Base-by-base conservation (phyloP, 2,113 vertebrate species). In the Tragelaphus buxtoni region DNA sequence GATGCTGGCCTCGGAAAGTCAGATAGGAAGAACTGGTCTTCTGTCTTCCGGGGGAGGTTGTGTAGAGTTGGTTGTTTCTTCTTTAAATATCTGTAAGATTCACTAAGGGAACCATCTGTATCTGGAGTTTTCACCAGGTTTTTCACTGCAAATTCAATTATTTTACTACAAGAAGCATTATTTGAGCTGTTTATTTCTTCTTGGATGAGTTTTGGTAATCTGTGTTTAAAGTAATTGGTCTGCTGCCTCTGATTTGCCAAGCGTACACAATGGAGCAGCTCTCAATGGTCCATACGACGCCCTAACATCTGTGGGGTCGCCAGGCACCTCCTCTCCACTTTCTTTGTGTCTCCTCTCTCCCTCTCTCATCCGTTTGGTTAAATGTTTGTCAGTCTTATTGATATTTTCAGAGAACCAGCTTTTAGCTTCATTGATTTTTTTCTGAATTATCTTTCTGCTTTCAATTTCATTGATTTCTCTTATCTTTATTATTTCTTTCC, bases 361-460 rank as follows among this genome's bases (percentile, higher is more conserved):
- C n/a, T 49, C 45, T 63, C 26, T 83, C 20, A 60, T 20, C 22
- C 24, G 30, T 82, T 39, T 79, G 30, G 63, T 90, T 87, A 93
- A 88, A 93, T 9, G 7, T 56, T 77, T 87, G 83, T 51, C 28
- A 7, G 35, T 60, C 24, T 45, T 49, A 88, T 55, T 22, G 49
- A 85, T 47, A 35, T 55, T 91, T 88, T 35, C n/a, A 32, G 91
- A 86, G 53, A 76, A 35, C 14, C 7, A 65, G 47, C 24, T 88
- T 90, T 95, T 91, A 45, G 28, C 65, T 83, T 81, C 79, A n/a
- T 30, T n/a, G 83, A 91, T 58, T 65, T 91, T 74, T 93, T 85
- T 65, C 42, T 63, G 72, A 24, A 24, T 24, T 49, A 28, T 95
- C 39, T 89, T 53, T 88, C 88, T 81, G 39, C 58, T 94, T 95